Base-by-base conservation (phyloP, 2,113 vertebrate species). In the Rhinichthys klamathensis region DNA sequence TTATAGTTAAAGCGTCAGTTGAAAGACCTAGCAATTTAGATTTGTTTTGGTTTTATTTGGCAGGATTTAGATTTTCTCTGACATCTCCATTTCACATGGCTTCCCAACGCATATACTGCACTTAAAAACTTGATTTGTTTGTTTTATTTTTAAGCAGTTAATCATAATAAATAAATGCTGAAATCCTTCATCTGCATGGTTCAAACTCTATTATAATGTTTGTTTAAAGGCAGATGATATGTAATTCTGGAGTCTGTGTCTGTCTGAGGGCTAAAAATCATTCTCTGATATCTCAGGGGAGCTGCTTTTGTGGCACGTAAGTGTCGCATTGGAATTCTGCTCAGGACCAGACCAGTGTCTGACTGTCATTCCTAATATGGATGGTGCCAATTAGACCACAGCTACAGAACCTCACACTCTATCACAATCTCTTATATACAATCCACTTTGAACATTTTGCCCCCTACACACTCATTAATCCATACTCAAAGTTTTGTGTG, bases 341-440 rank as follows among this genome's bases (percentile, higher is more conserved):
- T 85, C 84, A 86, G 76, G 75, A 46, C 69, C 46, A 74, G 78
- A 44, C 86, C 38, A 44, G 70, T 85, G 72, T 85, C 86, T 77
- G 84, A 81, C 75, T 88, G 85, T 88, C 89, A 88, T 80, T 61
- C 51, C 67, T 79, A 86, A 87, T 85, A 89, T 79, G 83, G 88
- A 84, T 85, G 82, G 84, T 75, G 84, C 85, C 82, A 88, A 89
- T 91, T 90, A 87, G 69, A 80, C 70, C 61, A 69, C 25, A 61
- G 72, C n/a, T 15, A 16, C 18, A 69, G 35, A 86, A 65, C 82
- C 78, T 84, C 67, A 25, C 9, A 46, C 84, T 84, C 51, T 83
- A 61, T 80, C 49, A 74, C 85, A 82, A 58, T 63, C 41, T 77
- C 86, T 72, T 65, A 80, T 80, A 44, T 67, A 80, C 15, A 67